Percentiles rank a stretch among this genome's conserved stretches.
These are phyloP conservation scores for Heliangelus exortis DNA, from an alignment of 2,797 vertebrate genomes.

Conservation along the genomic window DNA sequence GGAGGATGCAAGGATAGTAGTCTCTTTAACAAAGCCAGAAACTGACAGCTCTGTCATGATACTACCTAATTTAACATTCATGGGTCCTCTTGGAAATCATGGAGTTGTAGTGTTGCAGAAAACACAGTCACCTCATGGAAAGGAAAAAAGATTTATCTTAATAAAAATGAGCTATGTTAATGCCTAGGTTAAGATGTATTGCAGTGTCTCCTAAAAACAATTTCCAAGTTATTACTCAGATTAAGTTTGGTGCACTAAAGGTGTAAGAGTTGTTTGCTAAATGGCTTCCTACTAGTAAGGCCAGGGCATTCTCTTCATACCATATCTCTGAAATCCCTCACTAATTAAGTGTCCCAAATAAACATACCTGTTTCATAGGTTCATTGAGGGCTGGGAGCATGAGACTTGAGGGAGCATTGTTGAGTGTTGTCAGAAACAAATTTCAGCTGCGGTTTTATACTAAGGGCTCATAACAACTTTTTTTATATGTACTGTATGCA, in stretches of 20 bases:
- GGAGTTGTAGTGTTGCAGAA: not conserved
- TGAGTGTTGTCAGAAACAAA: not conserved
- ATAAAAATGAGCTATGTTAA: not conserved
- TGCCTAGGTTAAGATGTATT: not conserved
- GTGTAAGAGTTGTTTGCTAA: not conserved
- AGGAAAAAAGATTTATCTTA: not conserved
- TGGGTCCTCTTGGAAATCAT: not conserved
- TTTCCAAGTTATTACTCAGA: not conserved
- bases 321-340: not conserved
- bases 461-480: not conserved
- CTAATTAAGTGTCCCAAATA: not conserved
- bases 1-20: not conserved
- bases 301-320: rapidly evolving
- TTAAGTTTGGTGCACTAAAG: not conserved
- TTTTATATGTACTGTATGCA: not conserved
- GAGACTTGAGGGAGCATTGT: not conserved
- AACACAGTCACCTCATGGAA: not conserved
- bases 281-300: too few relatives aligned
- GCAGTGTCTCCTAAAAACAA: not conserved
- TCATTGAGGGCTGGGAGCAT: not conserved
- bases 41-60: not conserved
- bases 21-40: not conserved
- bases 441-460: not conserved
- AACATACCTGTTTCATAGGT: not conserved
- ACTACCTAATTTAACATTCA: not conserved